phyloP scores from a whole-genome alignment of 2,888 invertebrate genomes.

The Glyphotaelius pellucidus region DNA sequence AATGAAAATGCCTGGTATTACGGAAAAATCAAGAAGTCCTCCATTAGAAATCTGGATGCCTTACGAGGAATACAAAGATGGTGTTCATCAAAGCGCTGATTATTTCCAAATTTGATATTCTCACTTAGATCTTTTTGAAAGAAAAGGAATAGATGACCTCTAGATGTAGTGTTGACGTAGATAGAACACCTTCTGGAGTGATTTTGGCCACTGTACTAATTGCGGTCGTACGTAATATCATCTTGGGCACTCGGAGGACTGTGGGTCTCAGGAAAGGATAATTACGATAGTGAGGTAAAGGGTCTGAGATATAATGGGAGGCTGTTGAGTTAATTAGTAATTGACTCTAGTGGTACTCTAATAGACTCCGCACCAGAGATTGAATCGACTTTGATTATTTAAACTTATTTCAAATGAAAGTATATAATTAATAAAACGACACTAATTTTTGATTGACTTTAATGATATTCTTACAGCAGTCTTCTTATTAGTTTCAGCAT shows the following conservation, averaged over 20 bases:
- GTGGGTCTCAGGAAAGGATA: background rate
- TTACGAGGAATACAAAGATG: background rate
- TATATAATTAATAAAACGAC: background rate
- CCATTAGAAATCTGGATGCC: background rate
- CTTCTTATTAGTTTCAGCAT: too few relatives aligned
- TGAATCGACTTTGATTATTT: background rate
- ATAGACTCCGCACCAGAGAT: background rate
- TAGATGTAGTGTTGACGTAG: background rate
- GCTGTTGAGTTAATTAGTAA: background rate
- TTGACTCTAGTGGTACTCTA: background rate
- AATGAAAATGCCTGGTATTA: too few relatives aligned
- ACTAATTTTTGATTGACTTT: too few relatives aligned
- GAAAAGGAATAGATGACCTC: background rate
- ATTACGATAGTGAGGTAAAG: background rate
- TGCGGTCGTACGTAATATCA: background rate
- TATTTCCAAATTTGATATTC: background rate
- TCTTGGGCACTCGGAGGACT: background rate
- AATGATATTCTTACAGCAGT: too few relatives aligned
- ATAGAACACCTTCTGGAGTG: background rate
- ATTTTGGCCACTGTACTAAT: background rate
- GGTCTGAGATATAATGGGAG: background rate
- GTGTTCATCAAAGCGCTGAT: background rate
- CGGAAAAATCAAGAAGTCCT: too few relatives aligned
- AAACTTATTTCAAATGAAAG: background rate
- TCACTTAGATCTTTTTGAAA: background rate